These are phyloP conservation scores for Eristalinus aeneus DNA, from an alignment of 2,888 invertebrate genomes.

Conservation along the genomic window DNA sequence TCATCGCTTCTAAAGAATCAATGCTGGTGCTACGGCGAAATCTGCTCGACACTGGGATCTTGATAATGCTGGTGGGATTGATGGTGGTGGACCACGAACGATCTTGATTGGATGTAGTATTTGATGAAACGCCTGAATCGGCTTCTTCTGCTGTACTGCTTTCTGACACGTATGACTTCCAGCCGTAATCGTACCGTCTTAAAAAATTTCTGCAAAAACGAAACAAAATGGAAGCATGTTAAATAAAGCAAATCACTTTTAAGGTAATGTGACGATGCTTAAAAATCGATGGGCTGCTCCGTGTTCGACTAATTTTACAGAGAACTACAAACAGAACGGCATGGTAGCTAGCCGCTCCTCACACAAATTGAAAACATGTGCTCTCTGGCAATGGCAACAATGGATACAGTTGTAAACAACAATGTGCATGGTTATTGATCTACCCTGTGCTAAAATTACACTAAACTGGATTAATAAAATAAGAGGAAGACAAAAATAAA, in stretches of 20 bases:
- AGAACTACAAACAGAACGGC: not conserved
- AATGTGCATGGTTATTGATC: conserved; percentile 37
- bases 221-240: conserved; percentile 22
- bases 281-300: conserved; percentile 55
- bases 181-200: conserved; percentile 44
- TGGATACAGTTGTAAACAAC: conserved; percentile 13
- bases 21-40: conserved; percentile 57
- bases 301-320: conserved; percentile 7
- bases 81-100: conserved; percentile 31
- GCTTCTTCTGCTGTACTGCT: conserved; percentile 33
- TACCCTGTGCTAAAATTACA: conserved; percentile 48
- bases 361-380: not conserved
- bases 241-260: not conserved
- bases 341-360: not conserved
- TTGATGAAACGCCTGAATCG: conserved; percentile 26
- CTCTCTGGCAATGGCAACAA: not conserved
- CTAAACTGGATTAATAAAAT: conserved; percentile 16
- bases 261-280: too few species aligned
- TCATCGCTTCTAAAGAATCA: conserved; percentile 83
- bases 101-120: conserved; percentile 31
- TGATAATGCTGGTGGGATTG: conserved; percentile 11
- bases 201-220: conserved; percentile 51
- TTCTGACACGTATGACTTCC: conserved; percentile 36
- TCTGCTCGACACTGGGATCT: conserved; percentile 41
- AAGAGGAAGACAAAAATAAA: conserved; percentile 6